Conservation (phyloP, 2,888 invertebrate species). For the Steinernema hermaphroditum region DNA sequence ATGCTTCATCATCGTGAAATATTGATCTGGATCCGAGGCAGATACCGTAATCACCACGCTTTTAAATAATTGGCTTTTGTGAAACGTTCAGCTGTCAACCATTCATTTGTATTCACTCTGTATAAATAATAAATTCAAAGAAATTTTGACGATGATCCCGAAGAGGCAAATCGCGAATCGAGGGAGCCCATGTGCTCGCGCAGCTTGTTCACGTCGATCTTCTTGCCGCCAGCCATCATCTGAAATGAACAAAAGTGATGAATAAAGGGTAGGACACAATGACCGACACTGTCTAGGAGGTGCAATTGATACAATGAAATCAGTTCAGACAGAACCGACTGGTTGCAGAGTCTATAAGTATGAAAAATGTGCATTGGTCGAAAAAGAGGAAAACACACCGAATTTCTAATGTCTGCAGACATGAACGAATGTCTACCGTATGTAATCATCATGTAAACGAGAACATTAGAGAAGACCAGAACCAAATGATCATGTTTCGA, state of each 20-base stretch:
- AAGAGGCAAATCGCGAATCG: neutral
- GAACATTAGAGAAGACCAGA: too few relatives aligned
- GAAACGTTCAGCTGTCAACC: neutral
- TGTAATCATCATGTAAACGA: too few relatives aligned
- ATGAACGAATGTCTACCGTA: too few relatives aligned
- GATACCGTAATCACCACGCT: neutral
- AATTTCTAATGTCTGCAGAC: too few relatives aligned
- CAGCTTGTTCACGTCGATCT: slow-evolving; percentile 7
- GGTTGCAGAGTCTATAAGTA: too few relatives aligned
- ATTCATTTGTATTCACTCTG: neutral
- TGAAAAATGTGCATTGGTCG: too few relatives aligned
- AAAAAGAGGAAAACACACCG: too few relatives aligned
- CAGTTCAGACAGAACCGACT: neutral
- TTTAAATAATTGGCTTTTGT: neutral
- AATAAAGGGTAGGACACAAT: too few relatives aligned
- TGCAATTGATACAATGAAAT: too few relatives aligned
- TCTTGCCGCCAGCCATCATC: slow-evolving; percentile 1
- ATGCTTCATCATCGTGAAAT: slow-evolving; percentile 17
- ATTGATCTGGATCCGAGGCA: neutral
- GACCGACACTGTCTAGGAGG: too few relatives aligned
- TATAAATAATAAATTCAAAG: neutral
- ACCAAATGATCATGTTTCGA: too few relatives aligned
- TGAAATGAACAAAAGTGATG: neutral
- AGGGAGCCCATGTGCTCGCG: slow-evolving; percentile 5
- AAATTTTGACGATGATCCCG: neutral